Conservation (phyloP, 2,888 invertebrate species). For the Blastobasis lacticolella region DNA sequence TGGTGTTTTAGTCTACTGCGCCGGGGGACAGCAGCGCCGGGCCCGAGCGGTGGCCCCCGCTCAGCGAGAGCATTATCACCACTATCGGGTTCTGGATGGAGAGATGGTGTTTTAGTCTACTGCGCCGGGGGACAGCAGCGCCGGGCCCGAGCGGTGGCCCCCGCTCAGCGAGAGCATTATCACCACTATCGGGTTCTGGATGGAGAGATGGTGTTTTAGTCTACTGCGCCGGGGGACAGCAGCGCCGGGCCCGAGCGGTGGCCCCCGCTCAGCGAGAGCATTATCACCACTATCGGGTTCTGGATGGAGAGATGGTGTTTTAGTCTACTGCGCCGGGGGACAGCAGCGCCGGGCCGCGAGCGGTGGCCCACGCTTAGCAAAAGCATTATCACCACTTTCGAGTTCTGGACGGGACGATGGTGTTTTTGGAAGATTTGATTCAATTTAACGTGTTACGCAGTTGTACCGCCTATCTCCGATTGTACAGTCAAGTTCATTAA, state of each 20-base stretch:
- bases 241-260: conserved; percentile 82
- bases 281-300: conserved; percentile 93
- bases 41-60: conserved; percentile 78
- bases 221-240: conserved; percentile 88
- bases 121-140: conserved; percentile 86
- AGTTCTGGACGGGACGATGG: conserved; percentile 70
- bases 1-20: conserved; percentile 85
- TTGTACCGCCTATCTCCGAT: too few species aligned
- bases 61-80: conserved; percentile 92
- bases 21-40: conserved; percentile 88
- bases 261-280: conserved; percentile 89
- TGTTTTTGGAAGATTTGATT: too few species aligned
- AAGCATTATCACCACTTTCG: conserved; percentile 94
- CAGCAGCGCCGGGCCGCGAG: conserved; percentile 82
- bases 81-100: conserved; percentile 85
- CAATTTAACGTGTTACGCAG: too few species aligned
- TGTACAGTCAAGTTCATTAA: too few species aligned
- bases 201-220: conserved; percentile 52
- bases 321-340: conserved; percentile 90
- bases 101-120: conserved; percentile 79
- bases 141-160: conserved; percentile 80
- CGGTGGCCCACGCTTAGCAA: conserved; percentile 84
- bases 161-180: conserved; percentile 91
- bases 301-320: conserved; percentile 37
- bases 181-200: conserved; percentile 90